Evolutionary conservation across 2,888 invertebrate genomes (phyloP), one percentile per base, ranked within the genome.

Genomic region (Patella pellucida): DNA sequence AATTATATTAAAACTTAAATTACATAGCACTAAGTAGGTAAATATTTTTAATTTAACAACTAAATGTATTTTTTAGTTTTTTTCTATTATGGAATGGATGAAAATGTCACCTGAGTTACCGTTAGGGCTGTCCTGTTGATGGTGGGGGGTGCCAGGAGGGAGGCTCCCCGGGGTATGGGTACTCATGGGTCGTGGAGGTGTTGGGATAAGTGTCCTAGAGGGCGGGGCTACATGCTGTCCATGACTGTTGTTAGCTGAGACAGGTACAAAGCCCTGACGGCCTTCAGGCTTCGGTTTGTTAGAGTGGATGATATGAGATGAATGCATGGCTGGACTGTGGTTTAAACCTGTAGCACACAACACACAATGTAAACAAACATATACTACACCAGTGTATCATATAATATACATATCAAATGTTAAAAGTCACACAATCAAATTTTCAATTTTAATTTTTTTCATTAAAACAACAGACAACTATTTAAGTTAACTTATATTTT

Each of bases 281-380:
- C 77, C 69, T 71, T 84, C 84, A 52, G 80, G 81, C 76, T 85
- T 83, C 23, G 83, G 77, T 80, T 85, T 84, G 78, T 85, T 85
- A 79, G 87, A 84, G 81, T 89, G 87, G 81, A 90, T 87, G 84
- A 90, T 84, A 82, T 89, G 89, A 74, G 90, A 89, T 74, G 90
- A 89, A 83, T 89, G 89, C 85, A 90, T 85, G 77, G 87, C 87
- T 74, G 87, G 86, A 76, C 83, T 84, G 82, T 81, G 82, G 31
- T 78, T 52, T 69, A 77, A 72, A 77, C 80, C 80, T 80, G 76
- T 41, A 7, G 41, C 9, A 41, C 41, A 41, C 41, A 41, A 41
- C 41, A 41, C 41, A 41, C 41, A 41, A 41, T 41, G 41, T 41
- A 41, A 41, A 41, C 41, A 41, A 41, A 41, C 41, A 41, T 41